These are phyloP conservation scores for Isurus oxyrinchus DNA, from an alignment of 2,113 vertebrate species.

Conservation along the genomic window DNA sequence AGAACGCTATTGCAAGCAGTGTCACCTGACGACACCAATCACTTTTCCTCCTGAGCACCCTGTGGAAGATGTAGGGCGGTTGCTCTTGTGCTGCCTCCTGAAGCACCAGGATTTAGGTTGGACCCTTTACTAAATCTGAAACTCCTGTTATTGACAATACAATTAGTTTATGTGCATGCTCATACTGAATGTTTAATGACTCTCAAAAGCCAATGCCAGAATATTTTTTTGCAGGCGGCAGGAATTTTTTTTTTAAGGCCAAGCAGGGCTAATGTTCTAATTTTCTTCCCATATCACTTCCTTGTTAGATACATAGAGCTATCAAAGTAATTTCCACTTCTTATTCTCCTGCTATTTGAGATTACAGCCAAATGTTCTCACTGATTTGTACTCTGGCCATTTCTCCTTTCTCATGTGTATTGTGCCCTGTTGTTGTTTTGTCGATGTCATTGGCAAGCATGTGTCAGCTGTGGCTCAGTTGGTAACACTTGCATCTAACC, in stretches of 20 bases:
- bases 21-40: constrained; percentile 91
- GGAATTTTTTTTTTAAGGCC: background rate
- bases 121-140: constrained; percentile 27
- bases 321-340: background rate
- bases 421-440: background rate
- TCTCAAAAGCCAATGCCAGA: background rate
- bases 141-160: background rate
- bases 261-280: background rate
- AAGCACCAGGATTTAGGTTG: constrained; percentile 97
- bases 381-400: background rate
- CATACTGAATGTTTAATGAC: background rate
- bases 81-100: constrained; percentile 89
- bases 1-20: constrained; percentile 91
- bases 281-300: background rate
- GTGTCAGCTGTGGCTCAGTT: too few relatives aligned
- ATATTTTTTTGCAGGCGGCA: background rate
- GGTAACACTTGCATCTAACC: too few relatives aligned
- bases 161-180: background rate
- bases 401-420: background rate
- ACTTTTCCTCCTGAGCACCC: constrained; percentile 92
- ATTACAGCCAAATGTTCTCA: background rate
- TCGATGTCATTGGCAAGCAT: background rate
- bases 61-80: constrained; percentile 93
- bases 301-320: background rate
- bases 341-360: background rate